These are phyloP conservation scores for Charaxes varanes DNA, from an alignment of 1,140 invertebrate genomes.

Conservation along the genomic window DNA sequence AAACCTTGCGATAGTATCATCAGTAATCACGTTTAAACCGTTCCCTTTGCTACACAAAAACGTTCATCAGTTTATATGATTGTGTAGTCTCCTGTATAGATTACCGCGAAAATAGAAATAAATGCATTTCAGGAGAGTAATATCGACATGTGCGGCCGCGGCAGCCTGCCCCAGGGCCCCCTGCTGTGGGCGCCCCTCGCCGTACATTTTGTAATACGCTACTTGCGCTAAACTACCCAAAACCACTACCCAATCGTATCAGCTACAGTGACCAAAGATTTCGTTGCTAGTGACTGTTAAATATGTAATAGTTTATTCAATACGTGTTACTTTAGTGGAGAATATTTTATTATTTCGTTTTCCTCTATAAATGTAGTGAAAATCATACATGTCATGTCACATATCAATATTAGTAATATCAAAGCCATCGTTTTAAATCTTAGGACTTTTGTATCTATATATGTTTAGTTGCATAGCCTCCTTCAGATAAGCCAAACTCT, in stretches of 20 bases:
- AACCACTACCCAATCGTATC: conserved; percentile 9
- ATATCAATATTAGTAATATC: conserved; percentile 19
- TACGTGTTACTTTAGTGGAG: conserved; percentile 1
- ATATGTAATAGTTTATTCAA: conserved; percentile 9
- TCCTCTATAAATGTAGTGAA: conserved; percentile 5
- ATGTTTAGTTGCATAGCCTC: too few species aligned
- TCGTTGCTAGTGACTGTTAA: conserved; percentile 6
- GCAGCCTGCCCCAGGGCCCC: conserved; percentile 31
- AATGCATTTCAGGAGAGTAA: conserved; percentile 67
- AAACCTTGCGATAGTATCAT: too few species aligned
- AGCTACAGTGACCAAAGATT: conserved; percentile 4
- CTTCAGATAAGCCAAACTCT: neutral
- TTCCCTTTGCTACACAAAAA: too few species aligned
- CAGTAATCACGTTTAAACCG: too few species aligned
- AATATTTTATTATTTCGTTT: conserved; percentile 3
- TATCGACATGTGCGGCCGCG: conserved; percentile 72
- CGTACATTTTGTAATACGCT: conserved; percentile 23
- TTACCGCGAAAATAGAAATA: neutral
- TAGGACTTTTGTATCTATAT: neutral
- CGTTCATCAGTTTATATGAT: too few species aligned
- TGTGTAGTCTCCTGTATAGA: too few species aligned
- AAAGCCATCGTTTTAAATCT: conserved; percentile 2
- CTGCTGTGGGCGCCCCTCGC: conserved; percentile 32
- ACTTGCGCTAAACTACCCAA: conserved; percentile 17
- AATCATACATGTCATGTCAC: conserved; percentile 15